Evolutionary conservation across 1,140 invertebrate genomes (phyloP).

Genomic region (Habropoda laboriosa): DNA sequence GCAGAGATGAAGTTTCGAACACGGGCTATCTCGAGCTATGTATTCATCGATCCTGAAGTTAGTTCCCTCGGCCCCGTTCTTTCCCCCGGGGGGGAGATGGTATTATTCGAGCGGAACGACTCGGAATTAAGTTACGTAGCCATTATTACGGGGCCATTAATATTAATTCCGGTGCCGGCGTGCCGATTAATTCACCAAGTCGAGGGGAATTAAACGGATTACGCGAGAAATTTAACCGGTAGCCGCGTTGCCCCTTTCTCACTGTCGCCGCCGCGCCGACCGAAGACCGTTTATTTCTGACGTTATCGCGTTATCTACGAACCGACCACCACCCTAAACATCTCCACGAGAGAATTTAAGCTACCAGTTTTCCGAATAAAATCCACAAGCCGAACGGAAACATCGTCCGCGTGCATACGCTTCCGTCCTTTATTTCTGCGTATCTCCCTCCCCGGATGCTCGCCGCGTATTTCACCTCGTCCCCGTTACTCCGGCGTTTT

Average conservation of each 20-base stretch:
- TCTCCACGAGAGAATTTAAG: too few species aligned
- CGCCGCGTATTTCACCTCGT: neutral
- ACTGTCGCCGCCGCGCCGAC: too few species aligned
- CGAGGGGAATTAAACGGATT: constrained; percentile 29
- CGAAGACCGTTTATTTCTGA: too few species aligned
- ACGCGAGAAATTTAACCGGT: constrained; percentile 25
- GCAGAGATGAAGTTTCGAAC: too few species aligned
- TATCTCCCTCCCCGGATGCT: neutral
- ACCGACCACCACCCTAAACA: too few species aligned
- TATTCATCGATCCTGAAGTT: neutral
- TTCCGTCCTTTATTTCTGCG: neutral
- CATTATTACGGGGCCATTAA: constrained; percentile 21
- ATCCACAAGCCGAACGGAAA: neutral
- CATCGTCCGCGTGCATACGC: neutral
- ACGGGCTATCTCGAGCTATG: neutral
- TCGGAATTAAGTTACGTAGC: constrained; percentile 20
- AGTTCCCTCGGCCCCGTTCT: neutral
- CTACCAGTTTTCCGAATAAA: neutral
- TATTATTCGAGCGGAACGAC: constrained; percentile 9
- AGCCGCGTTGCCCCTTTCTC: neutral
- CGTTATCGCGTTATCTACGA: too few species aligned
- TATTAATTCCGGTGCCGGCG: constrained; percentile 23
- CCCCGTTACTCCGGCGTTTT: neutral
- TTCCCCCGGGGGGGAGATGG: neutral
- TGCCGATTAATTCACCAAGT: constrained; percentile 30